These are phyloP conservation scores for Gastrophryne carolinensis DNA, from an alignment of 2,797 vertebrate genomes.

Conservation along the genomic window DNA sequence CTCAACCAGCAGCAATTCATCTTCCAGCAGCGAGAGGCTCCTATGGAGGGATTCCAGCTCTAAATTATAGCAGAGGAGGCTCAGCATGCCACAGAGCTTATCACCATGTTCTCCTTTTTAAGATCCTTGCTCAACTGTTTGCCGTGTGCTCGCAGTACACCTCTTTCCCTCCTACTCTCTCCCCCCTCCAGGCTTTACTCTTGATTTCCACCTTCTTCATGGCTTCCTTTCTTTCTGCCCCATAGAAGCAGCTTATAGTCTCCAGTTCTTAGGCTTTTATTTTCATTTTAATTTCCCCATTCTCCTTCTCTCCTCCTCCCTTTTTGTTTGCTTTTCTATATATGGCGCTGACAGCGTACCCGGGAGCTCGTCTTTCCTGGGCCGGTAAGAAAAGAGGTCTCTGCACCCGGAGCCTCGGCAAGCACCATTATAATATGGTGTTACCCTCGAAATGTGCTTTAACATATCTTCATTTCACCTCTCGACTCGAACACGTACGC, in stretches of 20 bases:
- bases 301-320: constrained; percentile 55
- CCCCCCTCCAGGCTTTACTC: neutral
- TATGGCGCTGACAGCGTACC: neutral
- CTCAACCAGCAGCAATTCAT: constrained; percentile 96
- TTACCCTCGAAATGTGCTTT: constrained; percentile 20
- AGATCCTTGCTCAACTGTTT: constrained; percentile 76
- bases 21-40: constrained; percentile 96
- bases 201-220: neutral
- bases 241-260: constrained; percentile 4
- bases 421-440: constrained; percentile 6
- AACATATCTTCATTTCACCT: constrained; percentile 43
- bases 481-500: constrained; percentile 17
- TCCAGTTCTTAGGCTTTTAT: neutral
- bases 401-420: neutral
- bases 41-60: constrained; percentile 98
- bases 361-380: neutral
- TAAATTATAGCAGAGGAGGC: constrained; percentile 64
- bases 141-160: constrained; percentile 75
- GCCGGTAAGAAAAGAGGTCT: neutral
- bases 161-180: constrained; percentile 53
- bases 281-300: constrained; percentile 54
- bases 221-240: neutral
- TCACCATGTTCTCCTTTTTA: constrained; percentile 73
- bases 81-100: constrained; percentile 70
- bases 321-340: neutral